Conservation (phyloP, 2,888 invertebrate genomes). For the Azorinus chamasolen region DNA sequence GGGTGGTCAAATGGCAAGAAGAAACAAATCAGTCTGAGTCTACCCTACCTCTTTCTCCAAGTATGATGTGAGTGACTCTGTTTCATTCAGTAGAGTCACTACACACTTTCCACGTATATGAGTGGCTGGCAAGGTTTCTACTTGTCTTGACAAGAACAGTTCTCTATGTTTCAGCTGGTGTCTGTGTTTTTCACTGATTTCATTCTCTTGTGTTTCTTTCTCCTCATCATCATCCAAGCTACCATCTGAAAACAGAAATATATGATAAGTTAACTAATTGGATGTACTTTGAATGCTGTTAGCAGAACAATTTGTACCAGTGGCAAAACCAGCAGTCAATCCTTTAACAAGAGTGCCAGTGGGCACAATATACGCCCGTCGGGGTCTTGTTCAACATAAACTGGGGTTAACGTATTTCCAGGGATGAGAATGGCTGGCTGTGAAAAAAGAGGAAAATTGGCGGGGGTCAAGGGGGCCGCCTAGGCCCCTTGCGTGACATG, state of each 20-base stretch:
- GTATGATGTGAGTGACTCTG: constrained; percentile 98
- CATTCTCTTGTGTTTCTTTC: constrained; percentile 76
- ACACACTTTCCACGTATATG: constrained; percentile 99
- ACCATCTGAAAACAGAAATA: constrained; percentile 39
- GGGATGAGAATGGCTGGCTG: no score
- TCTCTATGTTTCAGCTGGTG: constrained; percentile 99
- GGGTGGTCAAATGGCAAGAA: not conserved
- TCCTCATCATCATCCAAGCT: constrained; percentile 85
- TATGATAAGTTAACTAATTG: no score
- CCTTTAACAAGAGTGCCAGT: no score
- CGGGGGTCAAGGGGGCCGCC: no score
- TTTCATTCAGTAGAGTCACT: constrained; percentile 99
- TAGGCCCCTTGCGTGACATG: no score
- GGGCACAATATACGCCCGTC: no score
- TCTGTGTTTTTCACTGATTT: constrained; percentile 89
- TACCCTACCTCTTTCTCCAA: constrained; percentile 95
- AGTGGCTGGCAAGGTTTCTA: constrained; percentile 99
- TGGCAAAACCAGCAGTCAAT: no score
- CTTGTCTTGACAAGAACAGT: constrained; percentile 97
- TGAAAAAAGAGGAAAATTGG: no score
- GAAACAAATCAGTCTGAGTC: not conserved
- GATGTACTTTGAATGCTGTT: no score
- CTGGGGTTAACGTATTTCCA: no score
- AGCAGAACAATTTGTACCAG: no score
- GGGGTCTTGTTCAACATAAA: no score